A percentile compares a stretch with the other conserved stretches of the same genome.
These are phyloP conservation scores for Hyposmocoma kahamanoa DNA, from an alignment of 1,140 invertebrate genomes.

Conservation along the genomic window DNA sequence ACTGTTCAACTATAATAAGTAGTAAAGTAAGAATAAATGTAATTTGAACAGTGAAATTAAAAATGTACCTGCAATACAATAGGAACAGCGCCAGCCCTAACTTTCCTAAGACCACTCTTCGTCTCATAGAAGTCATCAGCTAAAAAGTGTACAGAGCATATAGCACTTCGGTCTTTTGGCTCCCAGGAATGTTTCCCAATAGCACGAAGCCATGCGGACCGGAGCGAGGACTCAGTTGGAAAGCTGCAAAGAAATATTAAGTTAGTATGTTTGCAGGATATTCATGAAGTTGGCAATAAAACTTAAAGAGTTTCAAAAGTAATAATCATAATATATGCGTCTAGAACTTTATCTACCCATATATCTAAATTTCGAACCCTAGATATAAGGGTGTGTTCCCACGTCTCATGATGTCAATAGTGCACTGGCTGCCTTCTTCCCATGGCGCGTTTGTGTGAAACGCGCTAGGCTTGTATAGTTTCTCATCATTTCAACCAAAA, in stretches of 20 bases:
- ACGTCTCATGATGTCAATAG: too few species aligned
- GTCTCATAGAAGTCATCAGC: conserved; percentile 47
- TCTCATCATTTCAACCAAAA: too few species aligned
- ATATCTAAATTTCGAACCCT: too few species aligned
- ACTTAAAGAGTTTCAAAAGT: too few species aligned
- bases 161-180: conserved; percentile 34
- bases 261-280: too few species aligned
- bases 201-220: conserved; percentile 37
- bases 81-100: conserved; percentile 40
- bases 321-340: too few species aligned
- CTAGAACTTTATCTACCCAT: too few species aligned
- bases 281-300: too few species aligned
- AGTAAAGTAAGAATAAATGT: neutral
- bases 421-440: too few species aligned
- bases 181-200: conserved; percentile 36
- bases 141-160: conserved; percentile 52
- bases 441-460: too few species aligned
- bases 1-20: conserved; percentile 9
- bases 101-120: conserved; percentile 37
- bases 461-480: too few species aligned
- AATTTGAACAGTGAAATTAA: conserved; percentile 5
- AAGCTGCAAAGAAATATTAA: conserved; percentile 37
- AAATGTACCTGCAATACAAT: conserved; percentile 29
- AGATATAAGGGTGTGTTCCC: too few species aligned
- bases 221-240: conserved; percentile 26